These are phyloP conservation scores for Salvelinus sp. DNA, from an alignment of 2,113 vertebrate species.

Conservation along the genomic window DNA sequence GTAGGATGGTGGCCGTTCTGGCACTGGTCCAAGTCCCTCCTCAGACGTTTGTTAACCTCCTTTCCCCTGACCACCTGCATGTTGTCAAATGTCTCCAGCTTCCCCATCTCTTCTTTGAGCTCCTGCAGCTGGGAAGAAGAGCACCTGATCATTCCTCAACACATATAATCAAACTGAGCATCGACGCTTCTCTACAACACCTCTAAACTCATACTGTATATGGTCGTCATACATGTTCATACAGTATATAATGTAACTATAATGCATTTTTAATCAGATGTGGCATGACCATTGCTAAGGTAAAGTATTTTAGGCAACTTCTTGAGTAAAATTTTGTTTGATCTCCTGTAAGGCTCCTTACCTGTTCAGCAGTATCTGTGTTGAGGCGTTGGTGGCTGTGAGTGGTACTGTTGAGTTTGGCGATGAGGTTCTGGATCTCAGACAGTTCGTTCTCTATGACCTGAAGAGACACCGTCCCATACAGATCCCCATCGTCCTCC, in stretches of 20 bases:
- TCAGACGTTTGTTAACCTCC: slow-evolving; percentile 57
- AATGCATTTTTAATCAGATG: too few relatives aligned
- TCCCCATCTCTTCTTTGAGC: slow-evolving; percentile 47
- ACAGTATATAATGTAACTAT: too few relatives aligned
- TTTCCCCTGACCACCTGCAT: slow-evolving; percentile 55
- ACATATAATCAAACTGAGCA: too few relatives aligned
- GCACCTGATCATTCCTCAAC: background rate
- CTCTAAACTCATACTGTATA: background rate
- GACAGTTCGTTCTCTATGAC: slow-evolving; percentile 69
- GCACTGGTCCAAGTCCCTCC: slow-evolving; percentile 62
- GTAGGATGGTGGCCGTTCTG: slow-evolving; percentile 7
- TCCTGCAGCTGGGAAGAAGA: slow-evolving; percentile 50
- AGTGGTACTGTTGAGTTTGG: slow-evolving; percentile 57
- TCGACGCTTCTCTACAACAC: too few relatives aligned
- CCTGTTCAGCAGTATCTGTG: background rate
- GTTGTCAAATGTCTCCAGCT: slow-evolving; percentile 64
- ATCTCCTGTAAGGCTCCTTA: background rate
- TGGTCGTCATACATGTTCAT: background rate
- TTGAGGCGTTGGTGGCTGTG: background rate
- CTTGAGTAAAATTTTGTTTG: too few relatives aligned
- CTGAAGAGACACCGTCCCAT: slow-evolving; percentile 60
- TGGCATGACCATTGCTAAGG: too few relatives aligned
- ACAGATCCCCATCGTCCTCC: slow-evolving; percentile 68
- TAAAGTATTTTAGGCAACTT: too few relatives aligned
- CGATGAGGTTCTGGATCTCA: slow-evolving; percentile 59